Percentiles rank a stretch among this genome's conserved stretches.
phyloP scores from a whole-genome alignment of 2,888 invertebrate genomes.

The Nephrotoma guestfalica region DNA sequence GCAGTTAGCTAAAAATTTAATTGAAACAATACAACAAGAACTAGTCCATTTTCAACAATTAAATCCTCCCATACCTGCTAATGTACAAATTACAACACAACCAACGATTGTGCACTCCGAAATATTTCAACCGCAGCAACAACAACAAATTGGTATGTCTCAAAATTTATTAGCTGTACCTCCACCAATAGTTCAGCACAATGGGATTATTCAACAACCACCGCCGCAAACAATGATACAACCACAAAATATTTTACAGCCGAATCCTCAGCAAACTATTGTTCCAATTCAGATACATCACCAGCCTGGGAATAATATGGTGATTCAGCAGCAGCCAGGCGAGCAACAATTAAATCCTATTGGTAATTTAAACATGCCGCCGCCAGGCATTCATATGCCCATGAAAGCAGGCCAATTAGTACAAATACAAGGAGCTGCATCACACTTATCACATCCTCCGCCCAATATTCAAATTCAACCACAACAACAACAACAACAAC shows the following conservation, averaged over 20 bases:
- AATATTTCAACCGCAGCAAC: constrained; percentile 7
- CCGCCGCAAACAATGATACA: constrained; percentile 15
- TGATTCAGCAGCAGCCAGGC: constrained; percentile 14
- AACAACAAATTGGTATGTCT: constrained; percentile 16
- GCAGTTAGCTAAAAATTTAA: constrained; percentile 58
- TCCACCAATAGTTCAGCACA: constrained; percentile 10
- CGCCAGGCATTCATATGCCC: constrained; percentile 13
- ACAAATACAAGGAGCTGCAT: constrained; percentile 14
- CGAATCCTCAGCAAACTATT: constrained; percentile 13
- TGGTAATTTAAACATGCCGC: constrained; percentile 15
- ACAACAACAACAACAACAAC: constrained; percentile 9
- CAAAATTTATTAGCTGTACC: constrained; percentile 16
- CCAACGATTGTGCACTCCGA: neutral
- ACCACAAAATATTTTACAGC: constrained; percentile 15
- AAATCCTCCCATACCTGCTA: constrained; percentile 8
- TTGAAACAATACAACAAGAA: constrained; percentile 58
- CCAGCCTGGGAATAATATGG: constrained; percentile 15
- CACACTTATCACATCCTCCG: constrained; percentile 15
- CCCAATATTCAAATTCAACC: constrained; percentile 15
- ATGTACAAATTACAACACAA: constrained; percentile 7
- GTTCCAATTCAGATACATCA: constrained; percentile 17
- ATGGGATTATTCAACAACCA: constrained; percentile 1
- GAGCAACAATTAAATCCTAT: constrained; percentile 9
- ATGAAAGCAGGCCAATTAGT: constrained; percentile 14
- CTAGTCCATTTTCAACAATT: constrained; percentile 22